Evolutionary conservation across 2,113 vertebrate genomes (phyloP).

Genomic region (Pandion haliaetus): DNA sequence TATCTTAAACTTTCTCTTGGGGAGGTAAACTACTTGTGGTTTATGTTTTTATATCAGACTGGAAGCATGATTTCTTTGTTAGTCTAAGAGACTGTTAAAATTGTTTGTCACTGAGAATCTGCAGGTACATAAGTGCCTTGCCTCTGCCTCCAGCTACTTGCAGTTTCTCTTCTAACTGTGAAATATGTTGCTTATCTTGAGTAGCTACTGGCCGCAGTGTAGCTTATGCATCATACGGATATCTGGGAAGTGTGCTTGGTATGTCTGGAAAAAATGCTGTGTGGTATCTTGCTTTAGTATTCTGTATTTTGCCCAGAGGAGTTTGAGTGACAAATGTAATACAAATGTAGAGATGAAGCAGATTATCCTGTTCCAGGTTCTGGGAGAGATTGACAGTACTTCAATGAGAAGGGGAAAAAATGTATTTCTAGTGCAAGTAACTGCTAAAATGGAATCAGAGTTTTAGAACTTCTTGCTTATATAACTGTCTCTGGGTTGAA

Average conservation of each 20-base stretch:
- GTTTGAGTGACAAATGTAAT: constrained; percentile 50
- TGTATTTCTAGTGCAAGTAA: not conserved
- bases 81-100: not conserved
- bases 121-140: not conserved
- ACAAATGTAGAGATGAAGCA: constrained; percentile 22
- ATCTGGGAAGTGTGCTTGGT: not conserved
- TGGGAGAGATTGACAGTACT: constrained; percentile 14
- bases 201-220: not conserved
- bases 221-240: not conserved
- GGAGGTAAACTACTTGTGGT: not conserved
- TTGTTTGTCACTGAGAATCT: not conserved
- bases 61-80: not conserved
- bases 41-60: not conserved
- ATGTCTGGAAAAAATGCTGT: not conserved
- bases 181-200: not conserved
- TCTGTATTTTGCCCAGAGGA: constrained; percentile 6
- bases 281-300: not conserved
- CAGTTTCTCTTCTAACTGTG: not conserved
- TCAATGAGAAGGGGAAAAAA: not conserved
- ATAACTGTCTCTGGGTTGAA: not conserved
- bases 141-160: not conserved
- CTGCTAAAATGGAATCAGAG: not conserved
- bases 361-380: constrained; percentile 2
- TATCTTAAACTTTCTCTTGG: not conserved
- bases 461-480: not conserved